Evolutionary conservation across 2,888 invertebrate species (phyloP).

Genomic region (Crossocerus cetratus): DNA sequence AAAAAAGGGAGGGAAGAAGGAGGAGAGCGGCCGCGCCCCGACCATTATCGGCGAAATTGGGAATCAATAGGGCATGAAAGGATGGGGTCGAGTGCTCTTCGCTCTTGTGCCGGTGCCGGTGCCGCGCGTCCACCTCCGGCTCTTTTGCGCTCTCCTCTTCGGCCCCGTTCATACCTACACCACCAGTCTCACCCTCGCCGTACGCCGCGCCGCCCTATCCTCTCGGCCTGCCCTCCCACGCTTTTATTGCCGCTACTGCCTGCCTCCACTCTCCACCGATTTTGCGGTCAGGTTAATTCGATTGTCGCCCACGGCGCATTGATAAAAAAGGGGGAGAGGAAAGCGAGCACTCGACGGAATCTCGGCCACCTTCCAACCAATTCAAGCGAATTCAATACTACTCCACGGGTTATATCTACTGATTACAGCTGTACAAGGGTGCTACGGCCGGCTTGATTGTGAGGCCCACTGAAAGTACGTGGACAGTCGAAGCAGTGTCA

Average conservation of each 20-base stretch:
- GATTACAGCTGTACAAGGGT: too few species aligned
- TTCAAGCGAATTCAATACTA: too few species aligned
- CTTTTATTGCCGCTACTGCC: constrained; percentile 38
- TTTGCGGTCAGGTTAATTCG: constrained; percentile 49
- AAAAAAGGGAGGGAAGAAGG: constrained; percentile 18
- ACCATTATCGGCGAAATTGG: constrained; percentile 75
- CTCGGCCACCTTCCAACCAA: background rate
- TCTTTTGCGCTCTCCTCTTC: background rate
- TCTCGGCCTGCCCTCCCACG: constrained; percentile 18
- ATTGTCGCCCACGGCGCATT: constrained; percentile 52
- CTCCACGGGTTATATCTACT: too few species aligned
- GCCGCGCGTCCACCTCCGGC: constrained; percentile 37
- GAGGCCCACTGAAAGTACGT: constrained; percentile 12
- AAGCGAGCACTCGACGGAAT: constrained; percentile 9
- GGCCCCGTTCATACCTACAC: too few species aligned
- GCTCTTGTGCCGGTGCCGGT: constrained; percentile 13
- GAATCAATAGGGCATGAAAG: constrained; percentile 74
- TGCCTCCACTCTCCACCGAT: constrained; percentile 7
- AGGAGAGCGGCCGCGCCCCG: constrained; percentile 41
- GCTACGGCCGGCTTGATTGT: too few species aligned
- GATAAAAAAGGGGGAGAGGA: constrained; percentile 31
- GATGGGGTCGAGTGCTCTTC: constrained; percentile 51
- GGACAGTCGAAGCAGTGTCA: constrained; percentile 22
- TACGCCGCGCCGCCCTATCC: constrained; percentile 18
- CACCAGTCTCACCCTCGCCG: background rate